Conservation (phyloP, 23 tunicate genomes). For the Corella eumyota region DNA sequence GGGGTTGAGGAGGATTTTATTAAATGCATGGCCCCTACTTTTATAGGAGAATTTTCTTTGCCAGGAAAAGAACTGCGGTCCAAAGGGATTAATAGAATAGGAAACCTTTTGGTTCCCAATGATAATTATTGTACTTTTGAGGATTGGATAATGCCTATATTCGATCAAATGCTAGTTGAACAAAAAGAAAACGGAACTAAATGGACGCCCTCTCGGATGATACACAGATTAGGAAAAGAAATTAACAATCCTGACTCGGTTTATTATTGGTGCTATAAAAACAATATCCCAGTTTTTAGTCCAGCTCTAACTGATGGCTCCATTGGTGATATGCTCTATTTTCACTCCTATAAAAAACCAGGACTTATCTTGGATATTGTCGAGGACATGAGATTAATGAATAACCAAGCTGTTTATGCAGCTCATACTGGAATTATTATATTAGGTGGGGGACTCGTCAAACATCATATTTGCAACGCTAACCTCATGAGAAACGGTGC, state of each 20-base stretch:
- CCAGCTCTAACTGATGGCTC: constrained; percentile 97
- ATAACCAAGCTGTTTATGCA: constrained; percentile 76
- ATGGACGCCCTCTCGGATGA: constrained; percentile 92
- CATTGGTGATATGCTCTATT: constrained; percentile 90
- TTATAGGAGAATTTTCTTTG: constrained; percentile 59
- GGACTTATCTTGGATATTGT: constrained; percentile 82
- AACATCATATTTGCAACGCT: constrained; percentile 97
- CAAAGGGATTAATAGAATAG: constrained; percentile 88
- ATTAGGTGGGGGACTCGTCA: constrained; percentile 85
- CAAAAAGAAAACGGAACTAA: constrained; percentile 57
- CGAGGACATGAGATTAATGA: constrained; percentile 80
- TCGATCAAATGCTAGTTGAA: constrained; percentile 82
- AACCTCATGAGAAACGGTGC: constrained; percentile 97
- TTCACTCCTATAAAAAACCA: constrained; percentile 71
- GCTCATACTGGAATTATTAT: constrained; percentile 94
- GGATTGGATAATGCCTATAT: constrained; percentile 87
- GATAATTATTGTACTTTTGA: constrained; percentile 86
- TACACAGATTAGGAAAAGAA: constrained; percentile 82
- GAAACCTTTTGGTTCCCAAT: constrained; percentile 92
- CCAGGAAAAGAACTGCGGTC: constrained; percentile 58
- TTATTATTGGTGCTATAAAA: constrained; percentile 96
- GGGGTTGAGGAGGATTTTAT: constrained; percentile 96
- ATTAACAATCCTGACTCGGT: constrained; percentile 74
- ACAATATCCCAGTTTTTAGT: constrained; percentile 89
- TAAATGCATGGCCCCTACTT: constrained; percentile 92